Base-by-base conservation (phyloP, 1,140 invertebrate species). In the Sesamia nonagrioides region DNA sequence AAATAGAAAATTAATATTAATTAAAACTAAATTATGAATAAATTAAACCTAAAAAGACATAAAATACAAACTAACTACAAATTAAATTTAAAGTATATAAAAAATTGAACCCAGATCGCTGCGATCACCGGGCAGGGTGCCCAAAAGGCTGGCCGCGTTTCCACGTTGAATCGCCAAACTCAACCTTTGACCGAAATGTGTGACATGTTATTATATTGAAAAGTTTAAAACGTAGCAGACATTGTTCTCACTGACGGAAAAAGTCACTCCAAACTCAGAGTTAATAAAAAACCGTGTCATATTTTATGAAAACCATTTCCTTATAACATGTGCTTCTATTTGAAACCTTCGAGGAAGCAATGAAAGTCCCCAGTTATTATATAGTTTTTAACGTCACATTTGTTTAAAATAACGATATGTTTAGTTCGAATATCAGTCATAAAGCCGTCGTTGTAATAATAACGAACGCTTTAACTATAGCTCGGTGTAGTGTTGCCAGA, bases 371-470 rank as follows among this genome's bases (percentile, higher is more conserved):
- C 42, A 61, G 45, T 58, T 77, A 61, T 79, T 83, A 81, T 61
- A 61, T 48, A 82, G 78, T 78, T 71, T 81, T 82, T 75, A 68
- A 42, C 60, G 81, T 77, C 69, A 79, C 82, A 78, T 85, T 81
- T 83, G 83, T 85, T 83, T 82, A 77, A 78, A 81, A 74, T 74
- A 79, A 74, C 71, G 68, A 63, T 74, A 54, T 58, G 42, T 74
- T 66, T 40, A 74, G 60, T 71, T 79, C 60, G 58, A 79, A 79
- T 79, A 79, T 79, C 77, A 73, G 40, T 78, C 77, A 79, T 86
- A 84, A 86, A 86, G 72, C 72, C 82, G 83, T 81, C 73, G 48
- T 54, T 74, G 71, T 74, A 74, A 63, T 79, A 74, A 79, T 79
- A 79, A 74, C 58, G 50, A 37, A 35, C 48, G 71, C 18, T 42